A percentile compares a stretch with the other conserved stretches of the same genome.
Conservation (phyloP, 2,797 vertebrate genomes). For the Todus mexicanus region DNA sequence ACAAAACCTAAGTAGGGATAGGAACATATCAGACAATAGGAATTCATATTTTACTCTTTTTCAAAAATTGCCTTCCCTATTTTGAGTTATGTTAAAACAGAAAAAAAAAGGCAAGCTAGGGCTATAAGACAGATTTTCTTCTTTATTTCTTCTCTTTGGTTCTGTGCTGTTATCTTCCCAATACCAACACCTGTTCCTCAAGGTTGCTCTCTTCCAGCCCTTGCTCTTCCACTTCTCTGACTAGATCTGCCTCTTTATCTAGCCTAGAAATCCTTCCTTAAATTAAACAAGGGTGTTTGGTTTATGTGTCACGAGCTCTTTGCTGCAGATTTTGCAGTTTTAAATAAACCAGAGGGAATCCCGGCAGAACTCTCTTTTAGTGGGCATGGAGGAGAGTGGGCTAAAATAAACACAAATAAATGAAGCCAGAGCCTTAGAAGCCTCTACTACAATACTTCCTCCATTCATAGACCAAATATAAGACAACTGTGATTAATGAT, state of each 20-base stretch:
- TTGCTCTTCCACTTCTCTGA: background rate
- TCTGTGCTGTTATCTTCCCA: background rate
- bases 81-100: background rate
- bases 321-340: background rate
- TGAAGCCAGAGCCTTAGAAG: background rate
- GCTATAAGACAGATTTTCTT: background rate
- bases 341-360: background rate
- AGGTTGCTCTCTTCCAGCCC: background rate
- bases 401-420: background rate
- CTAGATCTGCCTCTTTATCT: background rate
- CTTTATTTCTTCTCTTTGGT: background rate
- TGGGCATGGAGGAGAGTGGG: background rate
- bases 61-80: background rate
- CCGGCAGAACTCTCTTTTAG: background rate
- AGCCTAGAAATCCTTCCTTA: background rate
- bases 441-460: background rate
- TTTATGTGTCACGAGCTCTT: background rate
- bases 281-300: background rate
- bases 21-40: background rate
- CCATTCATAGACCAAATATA: background rate
- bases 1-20: background rate
- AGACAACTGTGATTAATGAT: background rate
- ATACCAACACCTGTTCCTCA: background rate
- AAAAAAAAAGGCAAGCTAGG: background rate
- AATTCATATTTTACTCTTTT: background rate